phyloP scores from a whole-genome alignment of 2,113 vertebrate genomes.

The Eira barbara region DNA sequence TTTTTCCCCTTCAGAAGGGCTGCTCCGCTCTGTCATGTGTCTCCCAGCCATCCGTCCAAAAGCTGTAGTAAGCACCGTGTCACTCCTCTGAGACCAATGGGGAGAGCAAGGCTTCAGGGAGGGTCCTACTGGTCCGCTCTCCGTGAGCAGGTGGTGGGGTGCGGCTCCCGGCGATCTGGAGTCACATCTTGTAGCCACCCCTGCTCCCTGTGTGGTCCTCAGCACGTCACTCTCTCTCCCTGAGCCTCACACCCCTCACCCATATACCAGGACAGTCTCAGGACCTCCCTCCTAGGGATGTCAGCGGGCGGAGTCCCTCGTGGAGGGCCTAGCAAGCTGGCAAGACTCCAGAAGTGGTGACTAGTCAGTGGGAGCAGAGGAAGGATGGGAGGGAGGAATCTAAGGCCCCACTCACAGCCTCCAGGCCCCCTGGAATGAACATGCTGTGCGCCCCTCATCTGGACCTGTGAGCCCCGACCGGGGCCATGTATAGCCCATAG shows the following conservation, averaged over 20 bases:
- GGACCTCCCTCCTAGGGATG: not conserved
- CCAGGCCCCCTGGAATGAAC: not conserved
- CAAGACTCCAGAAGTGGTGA: not conserved
- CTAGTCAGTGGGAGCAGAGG: not conserved
- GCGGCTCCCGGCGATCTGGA: not conserved
- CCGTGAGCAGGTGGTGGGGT: rapidly evolving
- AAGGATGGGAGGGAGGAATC: too few relatives aligned
- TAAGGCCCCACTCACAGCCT: not conserved
- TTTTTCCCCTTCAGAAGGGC: not conserved
- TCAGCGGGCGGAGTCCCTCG: rapidly evolving
- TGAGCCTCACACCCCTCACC: not conserved
- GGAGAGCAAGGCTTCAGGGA: not conserved
- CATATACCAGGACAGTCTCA: rapidly evolving
- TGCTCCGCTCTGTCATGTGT: rapidly evolving
- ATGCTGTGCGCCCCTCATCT: not conserved
- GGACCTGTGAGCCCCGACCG: rapidly evolving
- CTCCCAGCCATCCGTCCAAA: rapidly evolving
- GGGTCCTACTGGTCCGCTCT: not conserved
- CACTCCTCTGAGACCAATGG: not conserved
- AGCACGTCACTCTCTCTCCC: rapidly evolving
- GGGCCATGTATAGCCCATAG: not conserved
- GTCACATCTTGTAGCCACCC: not conserved
- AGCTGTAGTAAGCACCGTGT: not conserved
- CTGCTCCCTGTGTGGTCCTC: not conserved
- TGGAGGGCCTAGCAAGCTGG: not conserved